Percentiles rank a stretch among this genome's conserved stretches.
Evolutionary conservation across 2,797 vertebrate species (phyloP).

Genomic region (Acanthiza pusilla): DNA sequence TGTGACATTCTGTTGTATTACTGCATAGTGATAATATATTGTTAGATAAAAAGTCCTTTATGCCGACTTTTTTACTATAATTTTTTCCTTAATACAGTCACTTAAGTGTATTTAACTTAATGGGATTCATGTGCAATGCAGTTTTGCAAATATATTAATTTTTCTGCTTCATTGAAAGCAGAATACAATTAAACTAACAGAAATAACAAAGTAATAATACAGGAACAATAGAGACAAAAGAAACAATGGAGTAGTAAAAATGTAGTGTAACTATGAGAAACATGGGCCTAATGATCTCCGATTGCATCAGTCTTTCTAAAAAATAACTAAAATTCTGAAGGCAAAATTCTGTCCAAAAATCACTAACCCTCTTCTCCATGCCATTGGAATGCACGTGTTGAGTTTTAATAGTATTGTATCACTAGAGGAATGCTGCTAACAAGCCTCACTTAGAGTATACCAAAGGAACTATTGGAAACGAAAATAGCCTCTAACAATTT

Average conservation of each 20-base stretch:
- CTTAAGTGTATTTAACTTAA: background rate
- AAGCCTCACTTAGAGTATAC: background rate
- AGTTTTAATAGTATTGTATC: background rate
- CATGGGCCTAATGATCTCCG: background rate
- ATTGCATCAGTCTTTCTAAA: background rate
- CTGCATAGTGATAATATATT: background rate
- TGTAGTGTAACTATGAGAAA: background rate
- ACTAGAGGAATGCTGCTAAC: background rate
- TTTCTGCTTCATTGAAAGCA: background rate
- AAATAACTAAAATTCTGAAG: background rate
- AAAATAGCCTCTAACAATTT: background rate
- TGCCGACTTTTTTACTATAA: accelerated
- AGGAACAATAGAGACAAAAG: background rate
- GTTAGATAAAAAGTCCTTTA: background rate
- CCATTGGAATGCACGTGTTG: background rate
- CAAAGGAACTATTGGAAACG: background rate
- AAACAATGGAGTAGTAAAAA: background rate
- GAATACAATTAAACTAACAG: background rate
- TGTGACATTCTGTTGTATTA: background rate
- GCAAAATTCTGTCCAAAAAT: background rate
- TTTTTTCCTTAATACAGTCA: background rate
- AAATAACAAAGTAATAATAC: background rate
- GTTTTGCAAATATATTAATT: background rate
- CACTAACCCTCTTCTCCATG: background rate
- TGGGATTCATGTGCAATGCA: background rate